These are phyloP conservation scores for Aspiorhynchus laticeps DNA, from an alignment of 2,113 vertebrate genomes.

Conservation along the genomic window DNA sequence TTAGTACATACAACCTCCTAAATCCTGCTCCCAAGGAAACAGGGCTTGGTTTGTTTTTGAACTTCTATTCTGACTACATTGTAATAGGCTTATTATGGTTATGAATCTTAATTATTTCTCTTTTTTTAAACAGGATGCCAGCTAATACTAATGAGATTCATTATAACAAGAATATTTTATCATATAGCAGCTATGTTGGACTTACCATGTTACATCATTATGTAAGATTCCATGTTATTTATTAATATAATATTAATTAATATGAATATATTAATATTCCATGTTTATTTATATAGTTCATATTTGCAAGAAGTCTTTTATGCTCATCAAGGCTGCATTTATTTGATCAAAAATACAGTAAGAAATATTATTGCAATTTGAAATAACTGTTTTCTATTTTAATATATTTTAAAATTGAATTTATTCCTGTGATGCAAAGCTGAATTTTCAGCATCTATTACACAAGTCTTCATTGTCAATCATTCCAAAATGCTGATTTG, in stretches of 20 bases:
- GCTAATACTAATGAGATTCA: slow-evolving; percentile 42
- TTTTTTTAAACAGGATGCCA: slow-evolving; percentile 49
- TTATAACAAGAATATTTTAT: slow-evolving; percentile 50
- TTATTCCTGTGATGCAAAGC: neutral
- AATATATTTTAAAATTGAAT: neutral
- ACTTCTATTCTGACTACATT: slow-evolving; percentile 15
- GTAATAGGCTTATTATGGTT: slow-evolving; percentile 54
- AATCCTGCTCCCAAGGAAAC: neutral
- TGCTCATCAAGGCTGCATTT: neutral
- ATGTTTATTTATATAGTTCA: too few species aligned
- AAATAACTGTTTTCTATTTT: neutral
- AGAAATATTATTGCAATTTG: neutral
- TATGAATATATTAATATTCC: too few species aligned
- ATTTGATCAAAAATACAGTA: neutral
- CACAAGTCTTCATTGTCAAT: neutral
- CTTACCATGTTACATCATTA: neutral
- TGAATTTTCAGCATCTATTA: neutral
- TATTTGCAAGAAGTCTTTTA: neutral
- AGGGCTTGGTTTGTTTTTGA: neutral
- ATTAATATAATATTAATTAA: too few species aligned
- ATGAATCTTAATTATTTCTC: slow-evolving; percentile 36
- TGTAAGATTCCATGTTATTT: neutral
- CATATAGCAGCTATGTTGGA: neutral
- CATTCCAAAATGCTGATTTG: neutral
- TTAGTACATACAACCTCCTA: neutral